Evolutionary conservation across 2,888 invertebrate genomes (phyloP).

Genomic region (Pantelozetes paolii): DNA sequence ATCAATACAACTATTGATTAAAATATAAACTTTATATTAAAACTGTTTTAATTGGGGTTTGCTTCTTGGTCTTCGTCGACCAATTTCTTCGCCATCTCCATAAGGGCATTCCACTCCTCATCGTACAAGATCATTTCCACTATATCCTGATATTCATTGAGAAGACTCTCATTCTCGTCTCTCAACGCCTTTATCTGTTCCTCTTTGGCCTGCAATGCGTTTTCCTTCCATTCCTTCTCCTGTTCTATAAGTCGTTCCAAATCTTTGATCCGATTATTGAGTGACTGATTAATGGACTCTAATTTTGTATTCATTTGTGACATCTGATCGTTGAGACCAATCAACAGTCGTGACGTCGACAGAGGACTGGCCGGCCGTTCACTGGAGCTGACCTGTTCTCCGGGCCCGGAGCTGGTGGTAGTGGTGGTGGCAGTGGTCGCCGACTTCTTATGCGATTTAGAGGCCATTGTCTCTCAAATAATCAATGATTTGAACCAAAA

Average conservation of each 20-base stretch:
- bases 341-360: slow-evolving; percentile 77
- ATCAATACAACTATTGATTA: no score
- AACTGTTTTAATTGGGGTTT: no score
- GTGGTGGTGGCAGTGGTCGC: slow-evolving; percentile 12
- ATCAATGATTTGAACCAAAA: no score
- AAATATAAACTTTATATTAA: no score
- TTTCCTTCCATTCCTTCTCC: slow-evolving; percentile 68
- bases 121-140: no score
- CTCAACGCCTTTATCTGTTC: slow-evolving; percentile 70
- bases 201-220: slow-evolving; percentile 65
- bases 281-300: slow-evolving; percentile 60
- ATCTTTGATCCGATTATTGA: slow-evolving; percentile 66
- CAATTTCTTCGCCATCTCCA: no score
- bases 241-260: slow-evolving; percentile 74
- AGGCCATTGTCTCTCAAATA: no score
- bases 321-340: slow-evolving; percentile 74
- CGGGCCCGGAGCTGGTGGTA: not conserved
- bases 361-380: slow-evolving; percentile 45
- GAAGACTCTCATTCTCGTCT: slow-evolving; percentile 78
- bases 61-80: no score
- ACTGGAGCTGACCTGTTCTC: slow-evolving; percentile 35
- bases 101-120: no score
- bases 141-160: slow-evolving; percentile 91
- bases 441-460: slow-evolving; percentile 29
- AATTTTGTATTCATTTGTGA: slow-evolving; percentile 69